These are phyloP conservation scores for Patella pellucida DNA, from an alignment of 2,888 invertebrate genomes.

Conservation along the genomic window DNA sequence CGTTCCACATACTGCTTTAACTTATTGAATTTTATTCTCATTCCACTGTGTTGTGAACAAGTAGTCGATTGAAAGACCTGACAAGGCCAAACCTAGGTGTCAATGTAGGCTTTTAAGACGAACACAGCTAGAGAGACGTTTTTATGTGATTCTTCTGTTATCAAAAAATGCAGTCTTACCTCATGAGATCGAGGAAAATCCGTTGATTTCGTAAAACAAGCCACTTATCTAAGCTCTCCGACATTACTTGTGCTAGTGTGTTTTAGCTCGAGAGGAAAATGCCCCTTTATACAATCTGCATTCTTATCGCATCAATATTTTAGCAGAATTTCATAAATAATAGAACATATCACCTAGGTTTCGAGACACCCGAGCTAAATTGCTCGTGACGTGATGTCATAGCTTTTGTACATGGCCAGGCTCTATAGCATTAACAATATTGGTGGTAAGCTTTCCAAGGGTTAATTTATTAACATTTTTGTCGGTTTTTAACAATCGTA, in stretches of 20 bases:
- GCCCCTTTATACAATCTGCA: constrained; percentile 40
- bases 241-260: not conserved
- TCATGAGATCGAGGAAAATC: too few species aligned
- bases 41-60: not conserved
- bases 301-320: constrained; percentile 48
- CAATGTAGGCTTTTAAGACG: constrained; percentile 4
- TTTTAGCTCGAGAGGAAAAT: constrained; percentile 10
- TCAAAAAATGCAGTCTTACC: too few species aligned
- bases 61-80: not conserved
- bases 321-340: constrained; percentile 49
- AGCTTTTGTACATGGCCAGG: too few species aligned
- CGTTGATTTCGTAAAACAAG: too few species aligned
- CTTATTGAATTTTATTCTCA: not conserved
- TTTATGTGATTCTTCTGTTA: too few species aligned
- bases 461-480: too few species aligned
- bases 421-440: too few species aligned
- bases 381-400: constrained; percentile 22
- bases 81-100: constrained; percentile 4
- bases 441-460: too few species aligned
- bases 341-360: constrained; percentile 42
- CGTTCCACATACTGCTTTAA: not conserved
- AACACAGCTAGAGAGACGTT: not conserved
- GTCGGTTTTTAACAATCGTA: too few species aligned
- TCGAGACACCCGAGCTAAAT: constrained; percentile 23
- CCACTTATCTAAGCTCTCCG: not conserved